These are phyloP conservation scores for Alexandromys fortis DNA, from an alignment of 2,113 vertebrate genomes.

Conservation along the genomic window DNA sequence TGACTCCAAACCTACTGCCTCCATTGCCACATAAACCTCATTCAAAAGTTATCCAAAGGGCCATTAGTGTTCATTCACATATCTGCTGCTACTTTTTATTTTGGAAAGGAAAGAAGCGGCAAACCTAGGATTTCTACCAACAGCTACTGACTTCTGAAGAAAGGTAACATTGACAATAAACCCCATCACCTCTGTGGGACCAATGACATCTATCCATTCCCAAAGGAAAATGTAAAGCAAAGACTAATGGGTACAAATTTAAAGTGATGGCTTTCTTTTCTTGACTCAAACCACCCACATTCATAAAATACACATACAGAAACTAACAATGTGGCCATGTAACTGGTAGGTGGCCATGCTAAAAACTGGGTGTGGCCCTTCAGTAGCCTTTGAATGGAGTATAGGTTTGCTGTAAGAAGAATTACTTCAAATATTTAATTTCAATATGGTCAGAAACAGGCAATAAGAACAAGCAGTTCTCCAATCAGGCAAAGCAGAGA, in stretches of 20 bases:
- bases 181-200: not conserved
- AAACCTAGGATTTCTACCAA: conserved; percentile 17
- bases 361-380: conserved; percentile 85
- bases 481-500: conserved; percentile 89
- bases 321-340: conserved; percentile 1
- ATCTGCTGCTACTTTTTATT: conserved; percentile 65
- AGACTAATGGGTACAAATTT: conserved; percentile 40
- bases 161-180: not conserved
- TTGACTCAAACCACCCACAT: conserved; percentile 41
- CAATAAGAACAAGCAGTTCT: conserved; percentile 90
- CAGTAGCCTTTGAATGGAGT: conserved; percentile 92
- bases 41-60: conserved; percentile 92
- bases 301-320: conserved; percentile 45
- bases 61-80: conserved; percentile 74
- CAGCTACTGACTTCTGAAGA: conserved; percentile 22
- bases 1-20: conserved; percentile 88
- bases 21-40: conserved; percentile 93
- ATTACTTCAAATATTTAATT: conserved; percentile 84
- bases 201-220: not conserved
- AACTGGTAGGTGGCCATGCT: conserved; percentile 56
- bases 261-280: conserved; percentile 30
- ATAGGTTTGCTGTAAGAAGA: conserved; percentile 87
- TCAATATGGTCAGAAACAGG: conserved; percentile 87
- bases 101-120: not conserved
- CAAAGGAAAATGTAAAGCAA: conserved; percentile 43